Base-by-base conservation (phyloP, 35 echinoderm and acorn worm genomes). In the Strongylocentrotus purpuratus region DNA sequence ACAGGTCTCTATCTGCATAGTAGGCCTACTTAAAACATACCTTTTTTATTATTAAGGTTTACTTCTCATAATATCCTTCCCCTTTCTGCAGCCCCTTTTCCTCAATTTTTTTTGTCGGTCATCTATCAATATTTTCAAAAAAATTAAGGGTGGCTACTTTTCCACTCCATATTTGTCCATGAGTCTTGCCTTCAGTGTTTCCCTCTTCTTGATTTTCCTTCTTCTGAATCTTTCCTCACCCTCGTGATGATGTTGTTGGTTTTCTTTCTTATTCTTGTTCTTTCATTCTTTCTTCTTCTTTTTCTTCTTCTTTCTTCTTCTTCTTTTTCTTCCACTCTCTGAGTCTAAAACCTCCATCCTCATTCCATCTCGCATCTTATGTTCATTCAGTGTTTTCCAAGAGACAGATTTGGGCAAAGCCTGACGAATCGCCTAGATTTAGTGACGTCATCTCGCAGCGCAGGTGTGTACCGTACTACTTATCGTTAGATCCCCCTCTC, bases 381-480 rank as follows among this genome's bases (percentile, higher is more conserved):
- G 28, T 46, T 46, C 87, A 5, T 46, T 89, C 87, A 18, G 5
- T 33, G 33, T 89, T 32, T 89, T 89, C 87, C 52, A 12, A 7
- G 87, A 46, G 87, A 89, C 87, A 89, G 87, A 33, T n/a, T 45
- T 89, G 18, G 20, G 87, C 87, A 89, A 89, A 89, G 87, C 87
- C 45, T 89, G 87, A 89, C 87, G 87, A 46, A 89, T 89, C 45
- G 33, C 45, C 33, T 17, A 33, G 87, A 45, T 89, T 89, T 46
- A 89, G 87, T 89, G 87, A 89, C 87, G 87, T 89, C 87, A 89
- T 89, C 17, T 46, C 45, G 6, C 12, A 33, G 45, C 87, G 87
- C 87, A 89, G 87, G 87, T 89, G 87, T 89, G 87, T 89, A 28
- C 87, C 87, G 15, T 45, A 46, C 87, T 89, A 89, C 33, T 89